Conservation (phyloP, 2,797 vertebrate genomes). For the Hippoglossus hippoglossus region DNA sequence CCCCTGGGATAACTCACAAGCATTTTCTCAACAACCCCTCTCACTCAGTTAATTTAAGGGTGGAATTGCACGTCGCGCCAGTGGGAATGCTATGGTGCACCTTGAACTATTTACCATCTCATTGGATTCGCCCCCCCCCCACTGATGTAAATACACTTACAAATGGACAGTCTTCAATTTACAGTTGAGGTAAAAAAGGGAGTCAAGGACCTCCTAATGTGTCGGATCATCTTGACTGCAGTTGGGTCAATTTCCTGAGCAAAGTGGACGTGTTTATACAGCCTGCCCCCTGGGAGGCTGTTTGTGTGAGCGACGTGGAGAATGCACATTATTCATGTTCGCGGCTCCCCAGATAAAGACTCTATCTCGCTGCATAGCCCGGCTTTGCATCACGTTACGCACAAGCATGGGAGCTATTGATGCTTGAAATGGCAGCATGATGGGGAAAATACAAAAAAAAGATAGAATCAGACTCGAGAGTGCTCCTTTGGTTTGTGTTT, state of each 20-base stretch:
- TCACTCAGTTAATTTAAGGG: slow-evolving; percentile 56
- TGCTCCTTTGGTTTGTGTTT: slow-evolving; percentile 64
- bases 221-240: slow-evolving; percentile 60
- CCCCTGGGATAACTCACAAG: slow-evolving; percentile 31
- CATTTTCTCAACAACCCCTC: slow-evolving; percentile 49
- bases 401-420: slow-evolving; percentile 62
- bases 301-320: slow-evolving; percentile 64
- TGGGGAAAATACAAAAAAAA: slow-evolving; percentile 55
- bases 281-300: slow-evolving; percentile 56
- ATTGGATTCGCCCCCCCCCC: slow-evolving; percentile 39
- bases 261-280: slow-evolving; percentile 62
- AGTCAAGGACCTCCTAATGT: slow-evolving; percentile 54
- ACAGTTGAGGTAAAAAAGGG: slow-evolving; percentile 5
- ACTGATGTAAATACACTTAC: slow-evolving; percentile 52
- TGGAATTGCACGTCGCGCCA: slow-evolving; percentile 52
- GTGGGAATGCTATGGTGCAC: slow-evolving; percentile 46
- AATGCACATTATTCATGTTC: slow-evolving; percentile 73
- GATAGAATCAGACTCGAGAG: slow-evolving; percentile 45
- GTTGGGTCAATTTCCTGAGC: slow-evolving; percentile 68
- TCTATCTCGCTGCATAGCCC: slow-evolving; percentile 51
- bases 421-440: slow-evolving; percentile 67
- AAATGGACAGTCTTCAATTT: slow-evolving; percentile 58
- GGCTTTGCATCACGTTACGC: slow-evolving; percentile 64
- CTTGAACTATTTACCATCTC: slow-evolving; percentile 64
- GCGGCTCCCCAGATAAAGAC: slow-evolving; percentile 64